Base-by-base conservation (phyloP, 2,113 vertebrate genomes). In the Oxygymnocypris stewartii region DNA sequence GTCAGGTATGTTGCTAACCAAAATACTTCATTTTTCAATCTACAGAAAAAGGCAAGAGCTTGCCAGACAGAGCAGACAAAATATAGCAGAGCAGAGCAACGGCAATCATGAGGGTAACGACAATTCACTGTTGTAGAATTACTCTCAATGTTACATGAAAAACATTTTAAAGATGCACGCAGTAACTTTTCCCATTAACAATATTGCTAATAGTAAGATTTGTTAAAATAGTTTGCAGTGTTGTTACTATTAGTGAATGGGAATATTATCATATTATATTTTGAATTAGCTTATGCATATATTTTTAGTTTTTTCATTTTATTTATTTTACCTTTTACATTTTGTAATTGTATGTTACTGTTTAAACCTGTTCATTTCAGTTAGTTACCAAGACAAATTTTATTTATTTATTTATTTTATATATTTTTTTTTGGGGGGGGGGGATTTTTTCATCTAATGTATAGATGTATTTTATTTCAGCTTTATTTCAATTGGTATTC, bases 81-180 rank as follows among this genome's bases (percentile, higher is more conserved):
- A 37, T 91, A 2, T 74, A 57, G 20, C 95, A 2, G 97, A 97
- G 73, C 96, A 96, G 90, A 94, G 93, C 0, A 96, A 97, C 71
- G 96, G 95, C 63, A 97, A 97, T 87, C 92, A 96, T 14, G 96
- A 98, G 87, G 95, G 98, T 98, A 92, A 96, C 92, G n/a, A 8
- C 57, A 61, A 61, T 76, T 76, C 4, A 40, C 18, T 71, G 35
- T 71, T 71, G 69, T 37, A 71, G 8, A 73, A 73, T 23, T 11
- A n/a, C 20, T 73, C 10, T 69, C 31, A 35, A 4, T 69, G 28
- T 67, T 57, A 23, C 23, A n/a, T n/a, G n/a, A n/a, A n/a, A n/a
- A n/a, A n/a, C n/a, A n/a, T n/a, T n/a, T n/a, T n/a, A n/a, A n/a
- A n/a, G n/a, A n/a, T n/a, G n/a, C n/a, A 40, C 31, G 16, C 28